A percentile compares a stretch with the other conserved stretches of the same genome.
phyloP scores from a whole-genome alignment of 2,797 vertebrate species.

The Decapterus maruadsi region DNA sequence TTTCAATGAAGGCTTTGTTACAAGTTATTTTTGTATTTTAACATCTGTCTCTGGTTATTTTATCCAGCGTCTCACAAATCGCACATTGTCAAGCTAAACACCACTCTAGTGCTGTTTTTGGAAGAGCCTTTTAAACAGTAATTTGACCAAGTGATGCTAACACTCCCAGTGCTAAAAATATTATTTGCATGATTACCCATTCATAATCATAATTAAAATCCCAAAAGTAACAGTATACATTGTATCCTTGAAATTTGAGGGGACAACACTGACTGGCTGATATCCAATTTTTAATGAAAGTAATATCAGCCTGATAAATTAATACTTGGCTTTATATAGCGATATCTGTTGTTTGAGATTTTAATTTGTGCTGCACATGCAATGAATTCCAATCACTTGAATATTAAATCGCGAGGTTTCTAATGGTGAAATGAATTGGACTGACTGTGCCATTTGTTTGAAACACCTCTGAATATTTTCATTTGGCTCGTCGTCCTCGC shows the following conservation, averaged over 20 bases:
- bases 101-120: neutral
- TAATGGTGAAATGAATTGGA: neutral
- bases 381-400: constrained; percentile 33
- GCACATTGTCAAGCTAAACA: neutral
- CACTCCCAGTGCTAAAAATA: neutral
- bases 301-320: constrained; percentile 54
- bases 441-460: constrained; percentile 7
- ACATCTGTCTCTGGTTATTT: no score
- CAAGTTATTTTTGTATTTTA: no score
- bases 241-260: constrained; percentile 8
- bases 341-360: constrained; percentile 47
- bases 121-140: constrained; percentile 2
- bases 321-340: constrained; percentile 38
- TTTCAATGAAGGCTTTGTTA: neutral
- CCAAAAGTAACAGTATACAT: constrained; percentile 18
- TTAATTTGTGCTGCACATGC: constrained; percentile 49
- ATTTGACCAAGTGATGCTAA: constrained; percentile 14
- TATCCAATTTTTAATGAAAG: constrained; percentile 46
- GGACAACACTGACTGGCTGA: constrained; percentile 43
- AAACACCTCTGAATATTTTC: constrained; percentile 29
- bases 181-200: neutral
- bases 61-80: no score
- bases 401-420: constrained; percentile 34
- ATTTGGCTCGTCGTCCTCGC: constrained; percentile 13
- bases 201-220: constrained; percentile 41